phyloP scores from a whole-genome alignment of 2,888 invertebrate genomes.

The Ganaspis brasiliensis region DNA sequence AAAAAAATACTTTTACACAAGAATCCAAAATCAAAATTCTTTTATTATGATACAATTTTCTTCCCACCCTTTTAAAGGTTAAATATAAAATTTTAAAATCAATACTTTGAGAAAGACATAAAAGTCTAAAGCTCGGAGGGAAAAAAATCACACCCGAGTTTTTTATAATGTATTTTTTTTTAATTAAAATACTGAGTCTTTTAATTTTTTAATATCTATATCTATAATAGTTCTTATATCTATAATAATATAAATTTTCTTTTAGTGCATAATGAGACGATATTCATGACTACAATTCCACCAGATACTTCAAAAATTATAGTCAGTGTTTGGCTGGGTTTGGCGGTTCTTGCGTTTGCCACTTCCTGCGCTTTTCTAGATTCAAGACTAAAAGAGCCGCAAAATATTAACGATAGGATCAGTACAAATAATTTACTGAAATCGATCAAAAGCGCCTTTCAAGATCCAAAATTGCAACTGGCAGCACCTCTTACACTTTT shows the following conservation, averaged over 20 bases:
- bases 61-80: too few relatives aligned
- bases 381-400: conserved; percentile 75
- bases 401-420: conserved; percentile 65
- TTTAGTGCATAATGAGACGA: conserved; percentile 66
- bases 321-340: conserved; percentile 74
- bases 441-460: conserved; percentile 82
- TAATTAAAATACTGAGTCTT: too few relatives aligned
- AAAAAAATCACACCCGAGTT: too few relatives aligned
- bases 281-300: conserved; percentile 68
- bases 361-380: conserved; percentile 77
- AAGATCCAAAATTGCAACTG: conserved; percentile 85
- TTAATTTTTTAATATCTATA: too few relatives aligned
- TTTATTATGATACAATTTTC: too few relatives aligned
- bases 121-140: too few relatives aligned
- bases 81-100: too few relatives aligned
- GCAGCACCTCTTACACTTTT: conserved; percentile 90
- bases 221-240: too few relatives aligned
- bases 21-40: too few relatives aligned
- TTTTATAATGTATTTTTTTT: too few relatives aligned
- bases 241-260: not conserved
- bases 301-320: conserved; percentile 70
- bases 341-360: conserved; percentile 74
- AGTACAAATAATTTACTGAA: conserved; percentile 73
- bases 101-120: too few relatives aligned
- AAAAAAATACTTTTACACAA: too few relatives aligned